Percentiles rank a stretch among this genome's conserved stretches.
Evolutionary conservation across 1,140 invertebrate genomes (phyloP).

Genomic region (Lasioglossum baleicum): DNA sequence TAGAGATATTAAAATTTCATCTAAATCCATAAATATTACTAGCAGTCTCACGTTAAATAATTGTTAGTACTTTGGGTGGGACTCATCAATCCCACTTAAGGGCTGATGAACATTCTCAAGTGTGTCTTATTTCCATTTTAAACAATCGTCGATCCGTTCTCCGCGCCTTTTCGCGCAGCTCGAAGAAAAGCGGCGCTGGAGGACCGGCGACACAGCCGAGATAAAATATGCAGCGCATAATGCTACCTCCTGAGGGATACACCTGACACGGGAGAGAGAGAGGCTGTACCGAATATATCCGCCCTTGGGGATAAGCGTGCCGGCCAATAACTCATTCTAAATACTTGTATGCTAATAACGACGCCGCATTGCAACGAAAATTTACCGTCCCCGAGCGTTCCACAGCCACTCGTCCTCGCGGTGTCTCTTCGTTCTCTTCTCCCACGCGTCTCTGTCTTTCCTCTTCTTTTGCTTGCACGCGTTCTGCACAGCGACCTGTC

Average conservation of each 20-base stretch:
- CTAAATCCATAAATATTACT: no score
- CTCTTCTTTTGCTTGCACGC: constrained; percentile 6
- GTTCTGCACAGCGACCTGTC: neutral
- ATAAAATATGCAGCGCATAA: constrained; percentile 68
- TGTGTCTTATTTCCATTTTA: neutral
- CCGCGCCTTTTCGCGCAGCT: neutral
- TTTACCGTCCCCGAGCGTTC: constrained; percentile 71
- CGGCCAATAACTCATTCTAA: constrained; percentile 74
- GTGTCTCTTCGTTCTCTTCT: neutral
- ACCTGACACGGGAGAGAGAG: constrained; percentile 64
- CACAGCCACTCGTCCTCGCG: constrained; percentile 10
- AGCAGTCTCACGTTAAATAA: no score
- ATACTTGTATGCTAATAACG: constrained; percentile 76
- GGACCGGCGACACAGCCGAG: constrained; percentile 2
- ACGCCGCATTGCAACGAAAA: constrained; percentile 66
- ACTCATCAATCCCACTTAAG: no score
- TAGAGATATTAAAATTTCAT: no score
- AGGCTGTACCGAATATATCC: constrained; percentile 58
- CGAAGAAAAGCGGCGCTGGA: constrained; percentile 9
- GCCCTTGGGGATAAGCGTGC: constrained; percentile 64
- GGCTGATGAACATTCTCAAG: no score
- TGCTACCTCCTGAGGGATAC: constrained; percentile 64
- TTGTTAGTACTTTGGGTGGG: no score
- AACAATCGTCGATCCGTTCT: constrained; percentile 16
- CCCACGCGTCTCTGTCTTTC: neutral